Percentiles rank a stretch among this genome's conserved stretches.
Evolutionary conservation across 2,888 invertebrate genomes (phyloP).

Genomic region (Macrophya alboannulata): DNA sequence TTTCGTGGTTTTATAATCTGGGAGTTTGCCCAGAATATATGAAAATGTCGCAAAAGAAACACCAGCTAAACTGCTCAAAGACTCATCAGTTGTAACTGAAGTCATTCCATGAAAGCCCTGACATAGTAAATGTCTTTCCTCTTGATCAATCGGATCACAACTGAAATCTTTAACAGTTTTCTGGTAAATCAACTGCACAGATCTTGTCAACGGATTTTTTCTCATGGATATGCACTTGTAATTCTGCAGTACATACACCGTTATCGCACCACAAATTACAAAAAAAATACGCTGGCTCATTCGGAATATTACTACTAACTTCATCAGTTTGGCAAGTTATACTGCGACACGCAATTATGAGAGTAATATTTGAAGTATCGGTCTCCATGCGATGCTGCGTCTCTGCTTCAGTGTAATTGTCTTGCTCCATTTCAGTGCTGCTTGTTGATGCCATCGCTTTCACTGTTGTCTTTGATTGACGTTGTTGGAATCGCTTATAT

Average conservation of each 20-base stretch:
- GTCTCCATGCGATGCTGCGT: conserved; percentile 27
- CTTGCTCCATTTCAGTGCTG: not conserved
- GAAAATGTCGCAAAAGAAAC: conserved; percentile 59
- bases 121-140: conserved; percentile 33
- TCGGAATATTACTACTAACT: not conserved
- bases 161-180: conserved; percentile 49
- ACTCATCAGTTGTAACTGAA: conserved; percentile 38
- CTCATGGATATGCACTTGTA: conserved; percentile 52
- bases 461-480: conserved; percentile 1
- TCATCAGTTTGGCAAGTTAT: conserved; percentile 59
- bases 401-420: conserved; percentile 8
- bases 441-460: not conserved
- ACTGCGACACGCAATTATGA: conserved; percentile 37
- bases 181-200: conserved; percentile 50
- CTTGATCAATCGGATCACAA: conserved; percentile 53
- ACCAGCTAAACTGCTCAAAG: conserved; percentile 62
- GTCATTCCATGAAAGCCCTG: conserved; percentile 53
- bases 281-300: conserved; percentile 52
- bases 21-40: conserved; percentile 59
- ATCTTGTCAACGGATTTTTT: conserved; percentile 47
- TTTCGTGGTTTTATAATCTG: conserved; percentile 57
- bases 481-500: conserved; percentile 52
- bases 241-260: conserved; percentile 55
- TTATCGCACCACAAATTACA: conserved; percentile 45
- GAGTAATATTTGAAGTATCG: too few species aligned